Evolutionary conservation across 2,113 vertebrate species (phyloP).

Genomic region (Oryzias curvinotus): DNA sequence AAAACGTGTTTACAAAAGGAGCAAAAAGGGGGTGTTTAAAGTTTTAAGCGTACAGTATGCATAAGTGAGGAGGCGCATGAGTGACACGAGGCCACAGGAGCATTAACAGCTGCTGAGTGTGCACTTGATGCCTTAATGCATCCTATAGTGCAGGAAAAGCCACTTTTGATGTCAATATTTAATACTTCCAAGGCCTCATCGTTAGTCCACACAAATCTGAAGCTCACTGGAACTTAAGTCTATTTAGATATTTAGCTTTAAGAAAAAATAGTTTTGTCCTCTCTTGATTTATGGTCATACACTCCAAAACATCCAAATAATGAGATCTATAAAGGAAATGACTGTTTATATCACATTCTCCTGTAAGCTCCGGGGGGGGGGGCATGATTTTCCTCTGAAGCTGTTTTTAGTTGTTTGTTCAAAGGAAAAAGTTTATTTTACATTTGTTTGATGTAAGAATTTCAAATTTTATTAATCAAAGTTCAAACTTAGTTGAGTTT

Average conservation of each 20-base stretch:
- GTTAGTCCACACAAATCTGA: slow-evolving; percentile 7
- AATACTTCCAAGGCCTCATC: not conserved
- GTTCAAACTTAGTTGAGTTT: too few relatives aligned
- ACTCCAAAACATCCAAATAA: not conserved
- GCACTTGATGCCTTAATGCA: slow-evolving; percentile 30
- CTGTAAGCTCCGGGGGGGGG: too few relatives aligned
- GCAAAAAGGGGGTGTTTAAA: slow-evolving; percentile 2
- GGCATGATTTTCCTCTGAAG: too few relatives aligned
- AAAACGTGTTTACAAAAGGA: not conserved
- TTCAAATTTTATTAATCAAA: too few relatives aligned
- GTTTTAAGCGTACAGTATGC: slow-evolving; percentile 4
- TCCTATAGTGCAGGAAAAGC: not conserved
- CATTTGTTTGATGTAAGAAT: too few relatives aligned
- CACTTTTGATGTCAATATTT: slow-evolving; percentile 52
- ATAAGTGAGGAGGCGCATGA: not conserved
- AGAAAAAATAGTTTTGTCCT: too few relatives aligned
- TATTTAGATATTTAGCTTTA: not conserved
- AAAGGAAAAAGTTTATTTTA: too few relatives aligned
- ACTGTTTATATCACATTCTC: too few relatives aligned
- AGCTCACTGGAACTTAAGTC: not conserved
- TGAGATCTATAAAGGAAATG: too few relatives aligned
- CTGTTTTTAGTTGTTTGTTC: too few relatives aligned
- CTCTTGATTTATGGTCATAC: too few relatives aligned
- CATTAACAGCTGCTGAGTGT: not conserved
- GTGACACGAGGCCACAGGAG: not conserved